Conservation (phyloP, 2,797 vertebrate species). For the Paramormyrops hopkinsi region DNA sequence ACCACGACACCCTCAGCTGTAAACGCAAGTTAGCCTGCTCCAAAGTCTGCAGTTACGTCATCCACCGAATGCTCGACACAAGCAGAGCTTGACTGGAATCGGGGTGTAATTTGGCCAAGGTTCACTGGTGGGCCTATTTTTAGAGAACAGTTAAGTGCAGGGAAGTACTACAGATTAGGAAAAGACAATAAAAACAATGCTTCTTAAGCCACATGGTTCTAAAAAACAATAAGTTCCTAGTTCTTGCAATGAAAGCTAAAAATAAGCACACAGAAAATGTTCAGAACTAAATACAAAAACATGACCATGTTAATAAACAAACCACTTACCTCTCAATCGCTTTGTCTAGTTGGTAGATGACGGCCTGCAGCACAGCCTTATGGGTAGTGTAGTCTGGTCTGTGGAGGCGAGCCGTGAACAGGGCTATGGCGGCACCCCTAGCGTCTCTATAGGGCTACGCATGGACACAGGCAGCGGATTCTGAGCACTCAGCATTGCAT, state of each 20-base stretch:
- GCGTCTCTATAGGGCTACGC: constrained; percentile 69
- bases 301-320: not conserved
- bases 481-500: not conserved
- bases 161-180: not conserved
- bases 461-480: constrained; percentile 13
- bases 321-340: constrained; percentile 69
- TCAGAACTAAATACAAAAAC: not conserved
- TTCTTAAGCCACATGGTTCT: not conserved
- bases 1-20: not conserved
- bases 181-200: not conserved
- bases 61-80: not conserved
- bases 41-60: not conserved
- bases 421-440: constrained; percentile 70
- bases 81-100: not conserved
- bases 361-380: constrained; percentile 75
- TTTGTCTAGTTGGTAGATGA: constrained; percentile 79
- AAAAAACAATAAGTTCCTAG: not conserved
- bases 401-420: constrained; percentile 74
- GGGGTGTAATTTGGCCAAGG: not conserved
- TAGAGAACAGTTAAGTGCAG: not conserved
- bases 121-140: not conserved
- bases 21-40: not conserved
- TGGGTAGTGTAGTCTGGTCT: constrained; percentile 68
- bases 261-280: not conserved
- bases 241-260: not conserved